Percentiles rank a stretch among this genome's conserved stretches.
phyloP scores from a whole-genome alignment of 2,888 invertebrate genomes.

The Napeogenes inachia region DNA sequence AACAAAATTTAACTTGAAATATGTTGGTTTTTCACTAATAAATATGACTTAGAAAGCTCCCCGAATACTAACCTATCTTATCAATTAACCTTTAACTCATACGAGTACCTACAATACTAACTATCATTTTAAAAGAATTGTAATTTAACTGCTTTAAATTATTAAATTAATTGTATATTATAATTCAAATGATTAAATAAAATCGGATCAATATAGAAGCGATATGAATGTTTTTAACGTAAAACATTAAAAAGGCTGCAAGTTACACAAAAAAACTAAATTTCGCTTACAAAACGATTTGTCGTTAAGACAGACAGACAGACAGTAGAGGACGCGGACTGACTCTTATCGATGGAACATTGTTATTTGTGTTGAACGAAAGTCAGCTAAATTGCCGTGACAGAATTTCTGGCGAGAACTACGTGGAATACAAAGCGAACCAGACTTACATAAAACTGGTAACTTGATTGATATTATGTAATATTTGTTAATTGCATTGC shows the following conservation, averaged over 20 bases:
- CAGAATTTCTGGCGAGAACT: slow-evolving; percentile 42
- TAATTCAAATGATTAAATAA: no score
- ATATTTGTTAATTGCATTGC: no score
- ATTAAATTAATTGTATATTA: no score
- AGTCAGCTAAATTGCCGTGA: slow-evolving; percentile 58
- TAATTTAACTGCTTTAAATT: no score
- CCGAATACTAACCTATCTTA: no score
- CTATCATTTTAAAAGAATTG: no score
- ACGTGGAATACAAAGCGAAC: slow-evolving; percentile 20
- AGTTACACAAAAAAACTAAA: slow-evolving; percentile 50
- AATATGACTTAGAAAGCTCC: no score
- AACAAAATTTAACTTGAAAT: no score
- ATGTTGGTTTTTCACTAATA: no score
- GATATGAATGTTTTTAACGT: neutral
- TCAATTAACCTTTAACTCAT: no score
- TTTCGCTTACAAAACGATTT: slow-evolving; percentile 63
- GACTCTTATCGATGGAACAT: slow-evolving; percentile 67
- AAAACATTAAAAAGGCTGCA: slow-evolving; percentile 29
- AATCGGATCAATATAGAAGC: no score
- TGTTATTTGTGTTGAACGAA: slow-evolving; percentile 67
- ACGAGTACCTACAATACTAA: no score
- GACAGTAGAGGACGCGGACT: slow-evolving; percentile 53
- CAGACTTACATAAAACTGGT: slow-evolving; percentile 3
- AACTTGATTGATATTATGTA: neutral
- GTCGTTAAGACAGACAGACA: slow-evolving; percentile 54